Base-by-base conservation (phyloP, 2,113 vertebrate genomes). In the Pelecanoides urinatrix region DNA sequence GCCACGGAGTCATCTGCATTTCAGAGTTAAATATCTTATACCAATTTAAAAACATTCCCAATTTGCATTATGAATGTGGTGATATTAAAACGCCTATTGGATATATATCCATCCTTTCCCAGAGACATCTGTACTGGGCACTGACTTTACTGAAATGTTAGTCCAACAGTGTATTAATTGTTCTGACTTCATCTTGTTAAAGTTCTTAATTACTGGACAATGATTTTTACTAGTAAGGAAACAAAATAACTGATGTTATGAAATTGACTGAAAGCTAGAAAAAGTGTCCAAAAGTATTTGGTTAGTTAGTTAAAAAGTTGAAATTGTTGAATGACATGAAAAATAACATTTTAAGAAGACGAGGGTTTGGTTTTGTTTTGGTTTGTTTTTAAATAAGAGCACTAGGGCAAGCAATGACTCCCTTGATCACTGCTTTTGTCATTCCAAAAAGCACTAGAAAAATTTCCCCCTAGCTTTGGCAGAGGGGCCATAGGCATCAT, bases 51-150 rank as follows among this genome's bases (percentile, higher is more conserved):
- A 93, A 45, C 5, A 11, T 53, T 66, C 30, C 25, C 38, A 70
- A 3, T 1, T 10, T 50, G 11, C 5, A 5, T 38, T 49, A 55
- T 26, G 17, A n/a, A 77, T n/a, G 8, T 53, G 9, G 2, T 13
- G 70, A 13, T 49, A 56, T 5, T 61, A 73, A 72, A 73, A n/a
- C 7, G 67, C 14, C 10, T 67, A 1, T 8, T 62, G 15, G 40
- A 5, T 38, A 8, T 22, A 30, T 42, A 53, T 32, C 8, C 14
- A 29, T 73, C 45, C 11, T 67, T 82, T 75, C 29, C n/a, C 12
- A 52, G 38, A 67, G 13, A 68, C 13, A 23, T 58, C 20, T 53
- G 8, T 45, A 30, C 42, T 32, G 32, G 7, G 8, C 55, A 55
- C 19, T 78, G 66, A 22, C n/a, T 67, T 82, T 42, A 50, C 5